These are phyloP conservation scores for Platycheirus rosarum DNA, from an alignment of 2,888 invertebrate species.

Conservation along the genomic window DNA sequence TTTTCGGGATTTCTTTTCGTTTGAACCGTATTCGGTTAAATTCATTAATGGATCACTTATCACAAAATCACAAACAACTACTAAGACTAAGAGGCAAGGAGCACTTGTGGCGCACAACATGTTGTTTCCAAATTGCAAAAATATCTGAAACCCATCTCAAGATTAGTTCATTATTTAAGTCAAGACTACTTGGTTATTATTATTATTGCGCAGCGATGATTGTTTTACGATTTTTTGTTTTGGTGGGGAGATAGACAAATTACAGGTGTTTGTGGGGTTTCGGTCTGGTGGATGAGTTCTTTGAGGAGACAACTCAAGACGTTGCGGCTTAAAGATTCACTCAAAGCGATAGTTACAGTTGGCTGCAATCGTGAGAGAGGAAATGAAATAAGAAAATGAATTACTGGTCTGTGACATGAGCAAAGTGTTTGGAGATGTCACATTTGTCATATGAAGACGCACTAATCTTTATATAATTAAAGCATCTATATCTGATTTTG, in stretches of 20 bases:
- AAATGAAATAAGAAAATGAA: constrained; percentile 25
- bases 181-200: constrained; percentile 19
- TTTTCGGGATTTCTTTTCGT: constrained; percentile 17
- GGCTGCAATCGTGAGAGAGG: constrained; percentile 10
- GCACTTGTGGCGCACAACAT: constrained; percentile 48
- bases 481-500: constrained; percentile 7
- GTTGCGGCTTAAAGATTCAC: constrained; percentile 18
- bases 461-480: constrained; percentile 50
- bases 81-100: constrained; percentile 18
- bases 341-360: constrained; percentile 50
- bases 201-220: constrained; percentile 10
- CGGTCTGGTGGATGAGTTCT: constrained; percentile 38
- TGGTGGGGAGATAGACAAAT: background rate
- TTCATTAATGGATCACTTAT: constrained; percentile 45
- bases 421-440: constrained; percentile 13
- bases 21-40: constrained; percentile 20
- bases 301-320: constrained; percentile 9
- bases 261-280: background rate
- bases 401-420: constrained; percentile 7
- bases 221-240: constrained; percentile 23
- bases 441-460: constrained; percentile 24
- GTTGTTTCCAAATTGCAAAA: constrained; percentile 32
- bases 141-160: constrained; percentile 45
- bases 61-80: constrained; percentile 50
- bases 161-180: constrained; percentile 64